Conservation (phyloP, 35 echinoderm and acorn worm species). For the Strongylocentrotus purpuratus region DNA sequence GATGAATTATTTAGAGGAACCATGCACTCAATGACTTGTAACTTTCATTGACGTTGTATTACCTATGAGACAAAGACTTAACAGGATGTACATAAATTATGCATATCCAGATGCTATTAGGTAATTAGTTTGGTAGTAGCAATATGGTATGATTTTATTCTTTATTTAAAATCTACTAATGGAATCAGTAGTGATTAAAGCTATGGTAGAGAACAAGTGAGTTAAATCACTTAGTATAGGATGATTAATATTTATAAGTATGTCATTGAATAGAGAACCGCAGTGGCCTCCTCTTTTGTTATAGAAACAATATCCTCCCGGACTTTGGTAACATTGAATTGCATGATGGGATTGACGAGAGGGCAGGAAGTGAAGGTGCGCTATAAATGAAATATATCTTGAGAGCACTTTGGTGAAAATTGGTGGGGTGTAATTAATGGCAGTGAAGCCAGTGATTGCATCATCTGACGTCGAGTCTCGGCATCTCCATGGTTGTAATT, state of each 20-base stretch:
- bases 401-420: neutral
- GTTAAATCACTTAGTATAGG: neutral
- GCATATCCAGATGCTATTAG: neutral
- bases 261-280: neutral
- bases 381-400: slow-evolving; percentile 6
- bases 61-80: neutral
- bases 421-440: slow-evolving; percentile 1
- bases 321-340: neutral
- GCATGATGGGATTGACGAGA: neutral
- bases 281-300: neutral
- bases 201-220: neutral
- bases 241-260: neutral
- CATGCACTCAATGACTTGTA: no score
- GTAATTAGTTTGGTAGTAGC: neutral
- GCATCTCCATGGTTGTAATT: neutral
- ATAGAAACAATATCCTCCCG: neutral
- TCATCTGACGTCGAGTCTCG: neutral
- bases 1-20: no score
- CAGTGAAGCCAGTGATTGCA: neutral
- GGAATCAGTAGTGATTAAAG: neutral
- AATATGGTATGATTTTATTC: neutral
- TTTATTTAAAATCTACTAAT: neutral
- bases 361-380: neutral
- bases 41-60: neutral
- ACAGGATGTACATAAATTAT: neutral